These are phyloP conservation scores for Cirrhinus molitorella DNA, from an alignment of 2,797 vertebrate species.

Conservation along the genomic window DNA sequence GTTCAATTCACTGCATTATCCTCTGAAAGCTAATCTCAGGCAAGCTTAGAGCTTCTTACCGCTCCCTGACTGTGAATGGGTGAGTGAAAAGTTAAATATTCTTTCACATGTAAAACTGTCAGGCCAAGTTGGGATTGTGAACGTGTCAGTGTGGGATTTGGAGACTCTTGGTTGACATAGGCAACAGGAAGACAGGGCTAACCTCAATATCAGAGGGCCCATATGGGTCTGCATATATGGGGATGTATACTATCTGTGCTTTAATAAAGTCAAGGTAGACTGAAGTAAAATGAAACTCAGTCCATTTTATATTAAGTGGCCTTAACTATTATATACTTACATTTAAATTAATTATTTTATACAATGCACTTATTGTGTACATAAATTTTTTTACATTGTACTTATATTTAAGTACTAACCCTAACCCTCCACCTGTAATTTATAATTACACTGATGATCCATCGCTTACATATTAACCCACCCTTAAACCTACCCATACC, in stretches of 20 bases:
- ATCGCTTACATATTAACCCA: too few species aligned
- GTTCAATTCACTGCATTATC: slow-evolving; percentile 84
- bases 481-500: too few species aligned
- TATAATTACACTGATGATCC: too few species aligned
- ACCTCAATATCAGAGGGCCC: slow-evolving; percentile 66
- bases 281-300: neutral
- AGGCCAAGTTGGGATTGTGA: slow-evolving; percentile 74
- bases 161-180: slow-evolving; percentile 73
- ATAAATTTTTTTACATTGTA: too few species aligned
- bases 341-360: too few species aligned
- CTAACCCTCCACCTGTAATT: too few species aligned
- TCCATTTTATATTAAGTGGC: too few species aligned
- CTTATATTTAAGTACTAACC: too few species aligned
- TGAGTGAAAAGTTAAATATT: slow-evolving; percentile 84
- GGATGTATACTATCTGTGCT: slow-evolving; percentile 31
- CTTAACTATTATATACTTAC: too few species aligned
- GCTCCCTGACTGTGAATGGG: slow-evolving; percentile 75
- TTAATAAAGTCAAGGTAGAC: neutral
- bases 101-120: slow-evolving; percentile 83
- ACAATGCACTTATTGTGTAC: too few species aligned
- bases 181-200: slow-evolving; percentile 72
- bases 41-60: slow-evolving; percentile 75
- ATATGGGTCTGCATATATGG: slow-evolving; percentile 58
- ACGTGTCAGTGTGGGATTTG: slow-evolving; percentile 71
- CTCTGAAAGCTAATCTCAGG: slow-evolving; percentile 83